phyloP scores from a whole-genome alignment of 1,140 invertebrate species.

The Bombyx mandarina region DNA sequence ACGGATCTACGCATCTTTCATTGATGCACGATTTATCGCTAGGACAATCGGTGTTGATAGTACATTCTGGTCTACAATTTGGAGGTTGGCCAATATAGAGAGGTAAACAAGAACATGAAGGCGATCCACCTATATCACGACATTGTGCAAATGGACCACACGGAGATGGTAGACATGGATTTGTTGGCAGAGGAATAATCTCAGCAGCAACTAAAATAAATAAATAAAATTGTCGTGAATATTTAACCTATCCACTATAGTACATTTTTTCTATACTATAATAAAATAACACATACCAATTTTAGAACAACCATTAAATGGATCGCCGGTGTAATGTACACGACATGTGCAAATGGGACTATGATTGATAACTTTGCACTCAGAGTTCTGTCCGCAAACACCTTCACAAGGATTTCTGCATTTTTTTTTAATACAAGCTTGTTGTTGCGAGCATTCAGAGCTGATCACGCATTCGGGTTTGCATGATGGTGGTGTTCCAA shows the following conservation, averaged over 20 bases:
- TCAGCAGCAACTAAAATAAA: slow-evolving; percentile 47
- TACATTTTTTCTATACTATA: too few relatives aligned
- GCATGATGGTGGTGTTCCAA: slow-evolving; percentile 66
- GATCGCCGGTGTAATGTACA: slow-evolving; percentile 72
- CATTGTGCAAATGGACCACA: slow-evolving; percentile 84
- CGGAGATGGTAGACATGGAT: slow-evolving; percentile 79
- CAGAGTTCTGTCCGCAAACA: slow-evolving; percentile 73
- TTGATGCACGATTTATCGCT: slow-evolving; percentile 81
- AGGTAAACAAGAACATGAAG: slow-evolving; percentile 78
- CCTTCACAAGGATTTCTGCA: slow-evolving; percentile 73
- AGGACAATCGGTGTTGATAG: slow-evolving; percentile 80
- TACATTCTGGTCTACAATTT: slow-evolving; percentile 82
- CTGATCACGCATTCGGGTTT: slow-evolving; percentile 72
- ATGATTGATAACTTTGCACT: slow-evolving; percentile 72
- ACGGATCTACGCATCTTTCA: slow-evolving; percentile 83
- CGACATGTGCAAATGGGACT: slow-evolving; percentile 72
- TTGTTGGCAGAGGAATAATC: slow-evolving; percentile 34
- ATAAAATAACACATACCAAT: too few relatives aligned
- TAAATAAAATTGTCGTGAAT: background rate
- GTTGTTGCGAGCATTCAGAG: slow-evolving; percentile 62
- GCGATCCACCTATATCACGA: slow-evolving; percentile 74
- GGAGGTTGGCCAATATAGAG: slow-evolving; percentile 81
- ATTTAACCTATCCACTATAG: background rate
- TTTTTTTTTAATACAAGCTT: slow-evolving; percentile 66
- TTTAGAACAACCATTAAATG: slow-evolving; percentile 69